phyloP scores from a whole-genome alignment of 2,113 vertebrate species.

The Leptobrachium ailaonicum region DNA sequence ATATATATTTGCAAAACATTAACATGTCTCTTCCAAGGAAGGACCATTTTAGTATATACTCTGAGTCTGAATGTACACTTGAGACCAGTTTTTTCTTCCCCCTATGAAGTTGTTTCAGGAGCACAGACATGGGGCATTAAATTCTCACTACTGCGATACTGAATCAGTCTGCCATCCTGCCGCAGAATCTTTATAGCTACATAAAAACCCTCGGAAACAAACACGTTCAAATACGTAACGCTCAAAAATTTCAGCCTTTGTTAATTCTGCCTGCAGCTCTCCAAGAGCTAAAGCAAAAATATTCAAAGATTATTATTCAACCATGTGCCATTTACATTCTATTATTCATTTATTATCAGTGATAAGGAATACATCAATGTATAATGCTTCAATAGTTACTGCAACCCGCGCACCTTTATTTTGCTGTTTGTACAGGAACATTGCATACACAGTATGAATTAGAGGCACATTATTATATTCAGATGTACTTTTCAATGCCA shows the following conservation, averaged over 20 bases:
- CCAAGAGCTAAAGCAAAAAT: not conserved
- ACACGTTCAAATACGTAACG: conserved; percentile 1
- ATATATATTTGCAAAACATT: not conserved
- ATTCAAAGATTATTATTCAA: conserved; percentile 5
- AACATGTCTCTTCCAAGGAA: not conserved
- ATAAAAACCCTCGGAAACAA: conserved; percentile 6
- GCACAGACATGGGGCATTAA: conserved; percentile 19
- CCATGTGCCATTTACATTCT: conserved; percentile 15
- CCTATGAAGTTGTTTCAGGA: not conserved
- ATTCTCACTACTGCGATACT: conserved; percentile 11
- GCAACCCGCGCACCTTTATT: conserved; percentile 1
- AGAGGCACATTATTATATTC: not conserved
- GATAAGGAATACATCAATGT: conserved; percentile 5
- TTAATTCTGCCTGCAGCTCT: not conserved
- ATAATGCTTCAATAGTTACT: conserved; percentile 5
- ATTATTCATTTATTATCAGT: conserved; percentile 32
- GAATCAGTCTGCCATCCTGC: conserved; percentile 1
- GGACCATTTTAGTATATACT: not conserved
- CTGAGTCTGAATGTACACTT: not conserved
- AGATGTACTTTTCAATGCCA: conserved; percentile 1
- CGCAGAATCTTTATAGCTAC: not conserved
- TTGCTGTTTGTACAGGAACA: conserved; percentile 18
- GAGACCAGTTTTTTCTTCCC: not conserved
- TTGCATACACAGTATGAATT: conserved; percentile 6
- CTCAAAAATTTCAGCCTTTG: not conserved